Evolutionary conservation across 1,140 invertebrate genomes (phyloP), one percentile per base, ranked within the genome.

Genomic region (Paracyclopina nana): DNA sequence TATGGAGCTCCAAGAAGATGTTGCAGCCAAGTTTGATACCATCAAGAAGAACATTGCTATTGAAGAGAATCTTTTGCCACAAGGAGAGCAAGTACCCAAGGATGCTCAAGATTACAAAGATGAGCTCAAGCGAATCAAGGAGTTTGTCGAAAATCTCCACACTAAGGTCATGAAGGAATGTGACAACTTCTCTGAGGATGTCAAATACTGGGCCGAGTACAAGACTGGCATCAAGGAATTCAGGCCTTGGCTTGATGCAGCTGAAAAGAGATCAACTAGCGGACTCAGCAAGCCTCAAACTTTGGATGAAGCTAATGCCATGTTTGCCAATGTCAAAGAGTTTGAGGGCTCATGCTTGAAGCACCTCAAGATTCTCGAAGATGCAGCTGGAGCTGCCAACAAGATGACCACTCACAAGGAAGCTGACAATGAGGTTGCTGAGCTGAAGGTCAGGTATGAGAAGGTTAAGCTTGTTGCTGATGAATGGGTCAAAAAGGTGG

Each of bases 141-240:
- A 52, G 14, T 52, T 24, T 18, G 31, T 52, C 14, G 18, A 18
- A 6, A 27, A 52, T 41, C 27, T 52, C 9, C 38, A 52, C 18
- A 40, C 43, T 22, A 52, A 52, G 40, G 34, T 40, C 40, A 52
- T 46, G 34, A 14, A 42, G 27, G 50, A 52, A 27, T 52, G 50
- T 26, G 40, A 52, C 27, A 52, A 44, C 34, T 52, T 46, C 50
- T 52, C 50, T 18, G 50, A 58, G 54, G 57, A 58, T 30, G 56
- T 57, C 46, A 58, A 57, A 49, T 57, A 56, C 52, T 58, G 54
- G 53, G 57, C 57, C 25, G 57, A 58, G 14, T 58, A 58, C 53
- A 54, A 55, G 40, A 45, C 57, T 29, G 57, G 57, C 26, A 55
- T 58, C 27, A 58, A 58, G 53, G 55, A 55, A 52, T 58, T 58